A percentile compares a stretch with the other conserved stretches of the same genome.
Evolutionary conservation across 1,140 invertebrate genomes (phyloP).

Genomic region (Drosophila albomicans): DNA sequence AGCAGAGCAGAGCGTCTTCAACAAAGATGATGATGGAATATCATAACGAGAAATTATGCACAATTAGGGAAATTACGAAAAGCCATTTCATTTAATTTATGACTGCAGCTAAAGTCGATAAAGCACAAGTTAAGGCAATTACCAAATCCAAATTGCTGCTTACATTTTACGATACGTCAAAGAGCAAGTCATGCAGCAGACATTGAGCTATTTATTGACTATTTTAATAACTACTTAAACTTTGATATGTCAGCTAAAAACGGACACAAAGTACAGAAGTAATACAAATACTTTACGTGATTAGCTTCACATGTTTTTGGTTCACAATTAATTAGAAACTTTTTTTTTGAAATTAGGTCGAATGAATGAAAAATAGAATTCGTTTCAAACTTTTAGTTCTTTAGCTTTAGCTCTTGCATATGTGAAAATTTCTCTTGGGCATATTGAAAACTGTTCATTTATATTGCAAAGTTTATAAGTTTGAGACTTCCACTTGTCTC

Average conservation of each 20-base stretch:
- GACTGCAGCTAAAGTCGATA: slow-evolving; percentile 3
- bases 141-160: neutral
- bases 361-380: neutral
- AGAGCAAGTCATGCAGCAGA: neutral
- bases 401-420: neutral
- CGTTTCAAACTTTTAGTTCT: neutral
- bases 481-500: neutral
- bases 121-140: slow-evolving; percentile 6
- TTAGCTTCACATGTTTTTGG: neutral
- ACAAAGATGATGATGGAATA: slow-evolving; percentile 37
- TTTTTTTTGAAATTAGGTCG: neutral
- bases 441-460: slow-evolving; percentile 10
- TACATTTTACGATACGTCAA: neutral
- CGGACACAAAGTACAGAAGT: too few species aligned
- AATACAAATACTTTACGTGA: too few species aligned
- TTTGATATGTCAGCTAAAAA: neutral
- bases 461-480: slow-evolving; percentile 17
- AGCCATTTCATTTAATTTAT: slow-evolving; percentile 28
- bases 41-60: slow-evolving; percentile 31
- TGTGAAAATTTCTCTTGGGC: neutral
- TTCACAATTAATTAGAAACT: neutral
- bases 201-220: too few species aligned
- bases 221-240: neutral
- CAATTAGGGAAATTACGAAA: slow-evolving; percentile 47
- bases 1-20: too few species aligned